Base-by-base conservation (phyloP, 2,888 invertebrate genomes). In the Caenorhabditis sp. region DNA sequence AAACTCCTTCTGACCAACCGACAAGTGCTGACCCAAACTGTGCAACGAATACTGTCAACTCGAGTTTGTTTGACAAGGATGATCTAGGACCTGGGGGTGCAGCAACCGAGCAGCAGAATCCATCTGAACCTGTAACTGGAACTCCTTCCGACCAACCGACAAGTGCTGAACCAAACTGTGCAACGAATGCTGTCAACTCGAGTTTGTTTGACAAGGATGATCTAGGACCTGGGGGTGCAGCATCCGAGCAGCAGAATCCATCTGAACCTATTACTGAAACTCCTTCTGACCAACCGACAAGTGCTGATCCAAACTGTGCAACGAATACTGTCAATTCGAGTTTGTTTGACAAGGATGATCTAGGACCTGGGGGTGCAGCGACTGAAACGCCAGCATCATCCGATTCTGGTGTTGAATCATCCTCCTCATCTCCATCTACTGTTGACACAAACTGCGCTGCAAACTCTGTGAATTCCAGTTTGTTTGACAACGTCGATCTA, bases 301-400 rank as follows among this genome's bases (percentile, higher is more conserved):
- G n/a, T n/a, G n/a, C 15, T 8, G 51, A 53, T 22, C 70, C 70
- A 0, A 50, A 61, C 28, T 70, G 70, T 32, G 26, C 37, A 8
- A 37, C 13, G 22, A 50, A 69, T 37, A n/a, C 47, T 20, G 69
- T 69, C 8, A 47, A 69, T 22, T n/a, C 35, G 0, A 24, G 20
- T 35, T 58, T 69, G n/a, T 24, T 69, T 3, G 69, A 69, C 22
- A 69, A 60, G n/a, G n/a, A 20, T 9, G 24, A 58, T 50, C 28
- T 69, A 28, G 69, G 69, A 35, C 0, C 20, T 20, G 69, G 69
- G 22, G 69, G 69, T 24, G 20, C n/a, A 2, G 56, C 56, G 9
- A n/a, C 47, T 6, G 56, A 44, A n/a, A 9, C 4, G 9, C 32
- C 4, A 32, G 32, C n/a, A n/a, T n/a, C n/a, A n/a, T n/a, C n/a